These are phyloP conservation scores for Phrynocephalus guinanensis DNA, from an alignment of 2,797 vertebrate species.

Conservation along the genomic window DNA sequence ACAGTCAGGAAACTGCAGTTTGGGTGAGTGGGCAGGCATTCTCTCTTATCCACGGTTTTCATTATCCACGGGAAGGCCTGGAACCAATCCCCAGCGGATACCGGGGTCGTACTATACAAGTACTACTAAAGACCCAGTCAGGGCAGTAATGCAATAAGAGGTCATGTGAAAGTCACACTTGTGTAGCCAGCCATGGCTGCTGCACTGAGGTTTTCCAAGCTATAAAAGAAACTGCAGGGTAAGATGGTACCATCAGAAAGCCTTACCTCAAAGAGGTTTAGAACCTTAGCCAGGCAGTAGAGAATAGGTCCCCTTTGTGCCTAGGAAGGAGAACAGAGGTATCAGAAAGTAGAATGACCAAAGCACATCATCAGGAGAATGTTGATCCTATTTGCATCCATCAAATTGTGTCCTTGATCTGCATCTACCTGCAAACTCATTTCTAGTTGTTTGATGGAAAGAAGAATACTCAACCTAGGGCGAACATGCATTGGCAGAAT, in stretches of 20 bases:
- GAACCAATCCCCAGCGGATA: too few relatives aligned
- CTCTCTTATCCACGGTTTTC: too few relatives aligned
- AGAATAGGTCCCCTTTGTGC: conserved; percentile 88
- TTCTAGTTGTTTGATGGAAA: not conserved
- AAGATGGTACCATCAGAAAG: not conserved
- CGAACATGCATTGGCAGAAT: too few relatives aligned
- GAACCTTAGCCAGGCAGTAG: conserved; percentile 91
- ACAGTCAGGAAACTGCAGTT: too few relatives aligned
- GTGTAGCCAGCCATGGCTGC: too few relatives aligned
- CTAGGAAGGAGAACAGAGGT: conserved; percentile 70
- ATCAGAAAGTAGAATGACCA: not conserved
- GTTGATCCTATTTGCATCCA: not conserved
- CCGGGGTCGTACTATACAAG: too few relatives aligned
- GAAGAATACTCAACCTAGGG: not conserved
- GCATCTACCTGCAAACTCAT: not conserved
- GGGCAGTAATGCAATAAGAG: too few relatives aligned
- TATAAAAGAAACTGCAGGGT: not conserved
- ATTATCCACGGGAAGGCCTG: too few relatives aligned
- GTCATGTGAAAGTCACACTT: too few relatives aligned
- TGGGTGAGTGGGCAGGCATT: too few relatives aligned
- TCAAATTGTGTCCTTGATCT: not conserved
- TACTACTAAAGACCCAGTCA: too few relatives aligned
- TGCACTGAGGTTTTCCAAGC: not conserved
- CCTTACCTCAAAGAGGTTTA: conserved; percentile 95
- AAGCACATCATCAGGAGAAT: not conserved